Base-by-base conservation (phyloP, 23 tunicate species). In the Aplidium turbinatum region DNA sequence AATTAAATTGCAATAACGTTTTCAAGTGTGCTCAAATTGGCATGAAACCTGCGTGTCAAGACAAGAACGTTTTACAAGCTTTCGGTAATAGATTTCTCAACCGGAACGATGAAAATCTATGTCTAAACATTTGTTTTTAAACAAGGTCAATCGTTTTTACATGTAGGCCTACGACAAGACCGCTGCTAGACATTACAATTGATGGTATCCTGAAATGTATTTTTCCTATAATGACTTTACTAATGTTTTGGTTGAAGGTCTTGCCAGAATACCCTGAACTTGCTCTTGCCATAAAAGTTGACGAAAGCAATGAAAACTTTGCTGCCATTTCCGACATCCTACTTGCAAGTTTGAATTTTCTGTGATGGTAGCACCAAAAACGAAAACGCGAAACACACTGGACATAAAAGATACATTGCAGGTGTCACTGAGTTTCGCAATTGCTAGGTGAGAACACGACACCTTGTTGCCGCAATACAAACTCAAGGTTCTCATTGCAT, bases 321-420 rank as follows among this genome's bases (percentile, higher is more conserved):
- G 64, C 0, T 57, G 0, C 64, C 24, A 57, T 57, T 57, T 57
- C 64, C 64, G 27, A 57, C 64, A 57, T 57, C 64, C 64, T 57
- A 57, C 27, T 25, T 47, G 53, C 53, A 20, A 47, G 53, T n/a
- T 0, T 47, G 53, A 20, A 19, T 47, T 47, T 57, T 57, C 64
- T 57, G 64, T 57, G 0, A 25, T 57, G 64, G 27, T 27, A 57
- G 64, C 64, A 57, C 20, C 64, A 22, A 57, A 57, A 27, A 57
- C 64, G 23, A 0, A 57, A 57, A 13, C 64, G 27, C 0, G 64
- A 57, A 57, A 25, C 27, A 57, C 26, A 25, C 0, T 57, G 0
- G 64, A 57, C 64, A 23, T 57, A 23, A 57, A 20, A 20, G n/a
- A 0, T 20, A 47, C 53, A 47, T 0, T 47, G 53, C 53, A 0